phyloP scores from a whole-genome alignment of 2,888 invertebrate genomes.

The Macaria liturata region DNA sequence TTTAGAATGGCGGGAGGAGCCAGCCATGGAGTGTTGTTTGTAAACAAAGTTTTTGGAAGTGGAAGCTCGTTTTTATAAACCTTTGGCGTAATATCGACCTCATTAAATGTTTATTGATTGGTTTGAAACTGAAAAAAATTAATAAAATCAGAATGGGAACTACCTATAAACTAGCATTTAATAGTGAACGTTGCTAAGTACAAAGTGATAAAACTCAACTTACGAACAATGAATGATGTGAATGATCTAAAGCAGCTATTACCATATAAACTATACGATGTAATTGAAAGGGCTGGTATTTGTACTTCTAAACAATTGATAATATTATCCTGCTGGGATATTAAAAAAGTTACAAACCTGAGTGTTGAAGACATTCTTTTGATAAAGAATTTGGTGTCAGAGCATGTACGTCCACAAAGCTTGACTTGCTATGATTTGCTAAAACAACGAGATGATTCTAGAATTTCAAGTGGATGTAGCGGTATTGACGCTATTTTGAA shows the following conservation, averaged over 20 bases:
- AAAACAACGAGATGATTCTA: slow-evolving; percentile 39
- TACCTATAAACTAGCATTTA: no score
- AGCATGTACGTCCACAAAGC: slow-evolving; percentile 45
- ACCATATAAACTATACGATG: slow-evolving; percentile 57
- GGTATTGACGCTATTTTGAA: slow-evolving; percentile 82
- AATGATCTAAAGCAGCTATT: slow-evolving; percentile 39
- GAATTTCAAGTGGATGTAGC: slow-evolving; percentile 81
- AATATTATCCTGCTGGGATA: slow-evolving; percentile 58
- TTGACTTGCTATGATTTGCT: slow-evolving; percentile 43
- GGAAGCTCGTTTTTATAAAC: no score
- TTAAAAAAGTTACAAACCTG: slow-evolving; percentile 65
- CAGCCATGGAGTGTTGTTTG: no score
- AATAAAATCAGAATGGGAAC: no score
- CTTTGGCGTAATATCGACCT: no score
- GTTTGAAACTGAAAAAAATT: no score
- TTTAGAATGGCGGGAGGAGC: no score
- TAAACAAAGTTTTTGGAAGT: no score
- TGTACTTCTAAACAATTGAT: slow-evolving; percentile 61
- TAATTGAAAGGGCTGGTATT: slow-evolving; percentile 59
- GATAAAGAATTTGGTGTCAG: slow-evolving; percentile 56
- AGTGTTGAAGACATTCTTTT: slow-evolving; percentile 55
- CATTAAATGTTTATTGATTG: no score
- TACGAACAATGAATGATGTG: background rate
- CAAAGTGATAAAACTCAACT: no score
- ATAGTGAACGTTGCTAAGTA: no score